Evolutionary conservation across 1,140 invertebrate species (phyloP).

Genomic region (Saxidomus purpurata): DNA sequence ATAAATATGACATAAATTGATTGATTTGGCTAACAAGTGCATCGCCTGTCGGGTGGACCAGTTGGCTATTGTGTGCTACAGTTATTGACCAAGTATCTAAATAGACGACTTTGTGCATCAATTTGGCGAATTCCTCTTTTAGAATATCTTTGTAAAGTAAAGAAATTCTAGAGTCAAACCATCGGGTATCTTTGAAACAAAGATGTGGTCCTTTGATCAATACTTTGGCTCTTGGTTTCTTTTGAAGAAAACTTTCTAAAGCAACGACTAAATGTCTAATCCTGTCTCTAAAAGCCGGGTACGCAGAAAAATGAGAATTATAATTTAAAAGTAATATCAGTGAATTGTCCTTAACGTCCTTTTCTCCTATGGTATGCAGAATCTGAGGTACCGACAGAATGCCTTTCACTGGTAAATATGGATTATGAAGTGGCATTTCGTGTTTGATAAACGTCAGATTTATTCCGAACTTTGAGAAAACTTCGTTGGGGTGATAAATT

Average conservation of each 20-base stretch:
- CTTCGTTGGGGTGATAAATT: neutral
- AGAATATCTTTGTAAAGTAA: slow-evolving; percentile 10
- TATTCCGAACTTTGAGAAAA: neutral
- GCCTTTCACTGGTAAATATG: slow-evolving; percentile 1
- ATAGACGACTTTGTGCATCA: slow-evolving; percentile 37
- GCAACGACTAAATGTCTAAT: neutral
- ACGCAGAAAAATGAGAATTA: slow-evolving; percentile 33
- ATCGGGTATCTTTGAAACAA: slow-evolving; percentile 4
- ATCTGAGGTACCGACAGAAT: neutral
- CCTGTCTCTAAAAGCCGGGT: neutral
- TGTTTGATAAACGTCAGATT: slow-evolving; percentile 39
- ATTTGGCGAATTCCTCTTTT: slow-evolving; percentile 19
- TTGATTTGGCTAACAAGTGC: slow-evolving; percentile 46
- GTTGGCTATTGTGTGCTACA: slow-evolving; percentile 25
- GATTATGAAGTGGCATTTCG: slow-evolving; percentile 57
- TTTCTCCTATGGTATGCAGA: neutral
- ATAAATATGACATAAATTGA: slow-evolving; percentile 44
- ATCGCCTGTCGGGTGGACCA: neutral
- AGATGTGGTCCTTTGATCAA: slow-evolving; percentile 32
- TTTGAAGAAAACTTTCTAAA: neutral
- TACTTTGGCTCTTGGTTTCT: slow-evolving; percentile 37
- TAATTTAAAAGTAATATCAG: slow-evolving; percentile 30
- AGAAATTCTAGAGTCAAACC: slow-evolving; percentile 43
- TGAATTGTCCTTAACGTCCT: neutral
- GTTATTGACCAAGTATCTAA: slow-evolving; percentile 45